Percentiles rank a stretch among this genome's conserved stretches.
Conservation (phyloP, 2,888 invertebrate species). For the Megamerina dolium region DNA sequence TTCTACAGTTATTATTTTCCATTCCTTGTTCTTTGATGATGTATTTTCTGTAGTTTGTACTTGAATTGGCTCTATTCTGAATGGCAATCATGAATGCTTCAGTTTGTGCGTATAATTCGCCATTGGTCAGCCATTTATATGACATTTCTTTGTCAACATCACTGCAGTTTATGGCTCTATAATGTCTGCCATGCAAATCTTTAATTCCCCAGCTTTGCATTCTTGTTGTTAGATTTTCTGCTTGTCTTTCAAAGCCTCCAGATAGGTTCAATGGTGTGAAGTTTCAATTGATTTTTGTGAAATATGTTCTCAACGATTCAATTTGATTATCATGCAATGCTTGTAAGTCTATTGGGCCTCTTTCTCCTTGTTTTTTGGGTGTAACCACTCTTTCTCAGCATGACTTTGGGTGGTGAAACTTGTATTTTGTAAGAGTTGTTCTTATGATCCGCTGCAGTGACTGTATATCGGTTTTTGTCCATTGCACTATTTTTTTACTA, state of each 20-base stretch:
- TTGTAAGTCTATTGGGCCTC: slow-evolving; percentile 11
- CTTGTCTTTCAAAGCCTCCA: slow-evolving; percentile 5
- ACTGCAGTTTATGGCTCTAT: slow-evolving; percentile 6
- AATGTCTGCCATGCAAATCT: slow-evolving; percentile 8
- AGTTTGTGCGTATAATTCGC: slow-evolving; percentile 7
- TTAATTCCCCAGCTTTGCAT: background rate
- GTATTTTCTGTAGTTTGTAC: slow-evolving; percentile 6
- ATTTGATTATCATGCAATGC: slow-evolving; percentile 10
- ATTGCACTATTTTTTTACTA: no score
- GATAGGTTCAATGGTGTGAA: slow-evolving; percentile 7
- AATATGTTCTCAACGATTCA: slow-evolving; percentile 7
- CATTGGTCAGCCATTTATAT: slow-evolving; percentile 11
- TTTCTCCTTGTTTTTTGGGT: slow-evolving; percentile 8
- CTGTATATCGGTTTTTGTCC: slow-evolving; percentile 9
- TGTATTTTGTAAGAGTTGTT: slow-evolving; percentile 7
- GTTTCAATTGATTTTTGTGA: slow-evolving; percentile 5
- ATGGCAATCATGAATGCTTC: slow-evolving; percentile 4
- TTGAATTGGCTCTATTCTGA: slow-evolving; percentile 7
- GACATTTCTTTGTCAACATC: slow-evolving; percentile 10
- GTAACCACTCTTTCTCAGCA: slow-evolving; percentile 12
- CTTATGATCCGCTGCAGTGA: slow-evolving; percentile 9
- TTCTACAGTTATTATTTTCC: background rate
- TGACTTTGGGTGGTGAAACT: slow-evolving; percentile 11
- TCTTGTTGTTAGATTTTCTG: background rate
- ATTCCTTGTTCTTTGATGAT: background rate